phyloP scores from a whole-genome alignment of 2,888 invertebrate genomes.

The Drosophila subsilvestris region DNA sequence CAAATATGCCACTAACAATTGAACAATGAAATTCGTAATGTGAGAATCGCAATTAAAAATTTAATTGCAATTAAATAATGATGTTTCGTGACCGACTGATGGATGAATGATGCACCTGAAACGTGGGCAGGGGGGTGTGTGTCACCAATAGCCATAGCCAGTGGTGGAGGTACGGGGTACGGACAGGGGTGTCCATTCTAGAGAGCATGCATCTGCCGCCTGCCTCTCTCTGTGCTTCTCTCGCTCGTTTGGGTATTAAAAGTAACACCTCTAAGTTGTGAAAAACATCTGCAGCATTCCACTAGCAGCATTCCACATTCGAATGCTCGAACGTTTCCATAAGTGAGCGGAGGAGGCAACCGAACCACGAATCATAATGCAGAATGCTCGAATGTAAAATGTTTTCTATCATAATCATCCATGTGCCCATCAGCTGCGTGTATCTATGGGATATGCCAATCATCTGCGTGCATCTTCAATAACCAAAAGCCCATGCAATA shows the following conservation, averaged over 20 bases:
- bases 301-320: too few species aligned
- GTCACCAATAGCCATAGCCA: not conserved
- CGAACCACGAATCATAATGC: too few species aligned
- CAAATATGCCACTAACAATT: not conserved
- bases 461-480: not conserved
- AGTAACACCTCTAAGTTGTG: too few species aligned
- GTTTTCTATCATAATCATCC: too few species aligned
- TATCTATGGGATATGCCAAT: not conserved
- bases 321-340: too few species aligned
- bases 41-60: constrained; percentile 55
- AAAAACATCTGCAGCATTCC: too few species aligned
- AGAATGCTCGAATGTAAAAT: too few species aligned
- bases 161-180: too few species aligned
- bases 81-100: constrained; percentile 37
- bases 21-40: constrained; percentile 16
- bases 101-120: not conserved
- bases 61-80: constrained; percentile 56
- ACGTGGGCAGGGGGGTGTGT: not conserved
- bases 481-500: not conserved
- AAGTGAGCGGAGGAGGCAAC: too few species aligned
- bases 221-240: not conserved
- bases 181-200: too few species aligned
- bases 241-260: not conserved
- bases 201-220: too few species aligned
- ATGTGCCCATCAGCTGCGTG: too few species aligned